Conservation (phyloP, 2,113 vertebrate genomes). For the Nematolebias whitei region DNA sequence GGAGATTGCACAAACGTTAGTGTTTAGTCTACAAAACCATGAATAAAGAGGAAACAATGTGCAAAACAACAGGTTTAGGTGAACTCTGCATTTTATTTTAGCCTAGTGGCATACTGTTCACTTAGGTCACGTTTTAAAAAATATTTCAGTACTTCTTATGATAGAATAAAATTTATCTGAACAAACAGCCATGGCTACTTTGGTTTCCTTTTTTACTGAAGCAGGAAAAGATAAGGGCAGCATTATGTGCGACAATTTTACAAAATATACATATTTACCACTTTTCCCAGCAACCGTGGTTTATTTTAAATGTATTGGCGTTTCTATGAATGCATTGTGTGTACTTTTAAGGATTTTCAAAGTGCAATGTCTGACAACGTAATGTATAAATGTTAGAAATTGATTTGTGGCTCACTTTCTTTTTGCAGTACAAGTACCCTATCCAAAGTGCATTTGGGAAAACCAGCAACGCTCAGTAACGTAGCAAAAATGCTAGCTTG, state of each 20-base stretch:
- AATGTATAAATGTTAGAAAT: constrained; percentile 8
- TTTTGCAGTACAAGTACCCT: constrained; percentile 22
- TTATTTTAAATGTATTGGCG: constrained; percentile 5
- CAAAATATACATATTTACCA: constrained; percentile 61
- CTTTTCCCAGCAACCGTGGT: constrained; percentile 11
- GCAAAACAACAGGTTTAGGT: constrained; percentile 61
- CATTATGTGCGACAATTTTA: constrained; percentile 30
- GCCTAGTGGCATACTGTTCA: constrained; percentile 40
- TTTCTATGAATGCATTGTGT: constrained; percentile 10
- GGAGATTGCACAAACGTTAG: constrained; percentile 57
- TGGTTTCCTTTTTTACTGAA: constrained; percentile 53
- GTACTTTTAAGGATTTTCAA: constrained; percentile 37
- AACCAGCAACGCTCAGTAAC: too few relatives aligned
- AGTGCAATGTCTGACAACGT: constrained; percentile 44
- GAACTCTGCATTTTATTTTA: constrained; percentile 46
- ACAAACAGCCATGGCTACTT: constrained; percentile 57
- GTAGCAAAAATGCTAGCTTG: not conserved
- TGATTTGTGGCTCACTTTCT: constrained; percentile 54
- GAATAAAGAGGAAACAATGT: constrained; percentile 65
- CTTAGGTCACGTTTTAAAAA: constrained; percentile 47
- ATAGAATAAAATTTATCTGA: constrained; percentile 38
- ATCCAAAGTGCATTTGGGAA: constrained; percentile 33
- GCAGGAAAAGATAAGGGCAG: constrained; percentile 1
- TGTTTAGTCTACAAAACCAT: constrained; percentile 41
- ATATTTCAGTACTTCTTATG: constrained; percentile 51